Evolutionary conservation across 2,888 invertebrate species (phyloP).

Genomic region (Mythimna impura): DNA sequence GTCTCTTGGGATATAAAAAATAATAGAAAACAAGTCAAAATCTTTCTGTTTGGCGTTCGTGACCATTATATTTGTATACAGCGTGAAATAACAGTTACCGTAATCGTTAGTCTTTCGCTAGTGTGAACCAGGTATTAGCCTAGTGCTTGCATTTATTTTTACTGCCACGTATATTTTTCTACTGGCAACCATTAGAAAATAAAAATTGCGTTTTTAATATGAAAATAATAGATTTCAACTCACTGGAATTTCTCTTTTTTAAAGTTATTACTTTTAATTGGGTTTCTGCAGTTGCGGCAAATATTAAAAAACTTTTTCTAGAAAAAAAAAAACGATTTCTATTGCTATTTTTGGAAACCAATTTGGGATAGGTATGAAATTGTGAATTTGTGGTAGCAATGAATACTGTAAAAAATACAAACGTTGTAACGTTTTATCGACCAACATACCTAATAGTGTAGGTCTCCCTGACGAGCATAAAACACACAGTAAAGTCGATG

Average conservation of each 20-base stretch:
- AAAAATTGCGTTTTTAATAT: constrained; percentile 53
- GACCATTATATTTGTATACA: constrained; percentile 67
- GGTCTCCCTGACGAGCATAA: too few species aligned
- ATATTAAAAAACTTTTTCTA: constrained; percentile 25
- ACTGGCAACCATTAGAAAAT: constrained; percentile 48
- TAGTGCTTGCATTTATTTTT: constrained; percentile 63
- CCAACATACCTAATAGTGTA: too few species aligned
- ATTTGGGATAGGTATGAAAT: constrained; percentile 16
- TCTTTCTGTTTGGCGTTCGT: constrained; percentile 60
- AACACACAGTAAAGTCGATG: not conserved
- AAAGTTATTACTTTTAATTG: constrained; percentile 41
- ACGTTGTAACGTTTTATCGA: not conserved
- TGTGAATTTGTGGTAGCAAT: not conserved
- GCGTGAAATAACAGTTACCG: constrained; percentile 62
- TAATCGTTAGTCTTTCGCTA: constrained; percentile 64
- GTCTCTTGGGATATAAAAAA: constrained; percentile 56
- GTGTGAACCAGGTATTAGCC: constrained; percentile 68
- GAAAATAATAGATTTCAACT: constrained; percentile 56
- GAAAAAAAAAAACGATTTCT: constrained; percentile 16
- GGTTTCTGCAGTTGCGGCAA: constrained; percentile 10
- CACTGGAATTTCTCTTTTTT: constrained; percentile 59
- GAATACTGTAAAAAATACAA: not conserved
- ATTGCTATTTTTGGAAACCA: constrained; percentile 20
- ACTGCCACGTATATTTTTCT: constrained; percentile 50
- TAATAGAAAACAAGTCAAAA: constrained; percentile 65